Base-by-base conservation (phyloP, 2,113 vertebrate species). In the Phodopus roborovskii region DNA sequence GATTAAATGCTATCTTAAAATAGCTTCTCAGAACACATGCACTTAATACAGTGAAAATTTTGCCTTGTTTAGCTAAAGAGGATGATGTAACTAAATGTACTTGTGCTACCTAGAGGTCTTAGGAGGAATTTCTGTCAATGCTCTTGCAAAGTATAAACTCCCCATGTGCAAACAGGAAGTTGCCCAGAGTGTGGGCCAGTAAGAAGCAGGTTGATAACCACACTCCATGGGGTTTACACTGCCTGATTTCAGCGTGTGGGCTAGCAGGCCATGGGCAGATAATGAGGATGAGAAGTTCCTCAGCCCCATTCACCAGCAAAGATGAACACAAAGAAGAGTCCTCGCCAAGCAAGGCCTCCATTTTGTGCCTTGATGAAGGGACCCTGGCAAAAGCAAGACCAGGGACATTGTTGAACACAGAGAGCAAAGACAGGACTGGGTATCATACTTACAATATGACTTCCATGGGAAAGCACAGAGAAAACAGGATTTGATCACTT, bases 271-370 rank as follows among this genome's bases (percentile, higher is more conserved):
- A 66, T 6, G 0, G 39, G 15, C 58, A 89, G 86, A 68, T 50
- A 64, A 62, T 33, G 77, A 42, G 77, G 77, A 36, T 36, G 19
- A 71, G 10, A 22, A 16, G 17, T 48, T 16, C 53, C 15, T 50
- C 30, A 45, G 48, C 78, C 30, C 20, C 79, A 10, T 45, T 58
- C 48, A 7, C 70, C 6, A 0, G 68, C 33, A 33, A 33, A 48
- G 11, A 68, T 2, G 2, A 58, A 28, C 30, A 58, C 17, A 9
- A 24, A 50, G n/a, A 33, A 45, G 60, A 48, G 15, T 12, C 8
- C 48, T 4, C 58, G 22, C 42, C 0, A 8, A 0, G 24, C 0
- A 4, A 9, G 1, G 1, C 30, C 0, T 62, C 24, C 0, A 2
- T 3, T 11, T 3, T 48, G 24, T 7, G 20, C 70, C 50, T 17